A percentile compares a stretch with the other conserved stretches of the same genome.
Conservation (phyloP, 2,797 vertebrate species). For the Meriones psammophilus region DNA sequence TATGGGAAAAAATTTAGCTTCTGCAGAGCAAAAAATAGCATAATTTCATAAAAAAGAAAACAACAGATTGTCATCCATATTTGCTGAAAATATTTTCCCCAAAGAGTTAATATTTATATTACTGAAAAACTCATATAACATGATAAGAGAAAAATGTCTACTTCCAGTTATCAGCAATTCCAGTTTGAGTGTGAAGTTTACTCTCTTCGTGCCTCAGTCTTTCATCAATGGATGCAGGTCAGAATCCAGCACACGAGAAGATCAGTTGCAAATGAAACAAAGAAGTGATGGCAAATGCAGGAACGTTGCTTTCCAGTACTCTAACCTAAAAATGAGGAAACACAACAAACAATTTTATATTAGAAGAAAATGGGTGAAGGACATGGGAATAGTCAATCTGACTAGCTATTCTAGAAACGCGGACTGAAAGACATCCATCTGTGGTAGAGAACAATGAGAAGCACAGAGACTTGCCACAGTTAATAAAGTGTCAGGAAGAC, state of each 20-base stretch:
- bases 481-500: not conserved
- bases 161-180: conserved; percentile 73
- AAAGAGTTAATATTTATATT: conserved; percentile 86
- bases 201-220: conserved; percentile 36
- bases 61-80: conserved; percentile 86
- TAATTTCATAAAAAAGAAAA: conserved; percentile 85
- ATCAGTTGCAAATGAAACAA: not conserved
- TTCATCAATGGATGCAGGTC: not conserved
- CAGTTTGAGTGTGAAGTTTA: conserved; percentile 49
- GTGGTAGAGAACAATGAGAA: not conserved
- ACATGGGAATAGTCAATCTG: conserved; percentile 14
- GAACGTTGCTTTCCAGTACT: not conserved
- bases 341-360: not conserved
- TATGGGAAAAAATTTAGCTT: conserved; percentile 76
- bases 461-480: not conserved
- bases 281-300: not conserved
- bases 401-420: conserved; percentile 4
- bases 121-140: conserved; percentile 81
- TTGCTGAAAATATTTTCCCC: conserved; percentile 85
- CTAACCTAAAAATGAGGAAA: conserved; percentile 1
- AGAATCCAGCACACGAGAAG: not conserved
- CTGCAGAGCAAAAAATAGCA: conserved; percentile 82
- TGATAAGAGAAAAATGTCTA: conserved; percentile 80
- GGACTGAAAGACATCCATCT: conserved; percentile 3
- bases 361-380: not conserved